Evolutionary conservation across 2,888 invertebrate species (phyloP).

Genomic region (Spilosoma lubricipeda): DNA sequence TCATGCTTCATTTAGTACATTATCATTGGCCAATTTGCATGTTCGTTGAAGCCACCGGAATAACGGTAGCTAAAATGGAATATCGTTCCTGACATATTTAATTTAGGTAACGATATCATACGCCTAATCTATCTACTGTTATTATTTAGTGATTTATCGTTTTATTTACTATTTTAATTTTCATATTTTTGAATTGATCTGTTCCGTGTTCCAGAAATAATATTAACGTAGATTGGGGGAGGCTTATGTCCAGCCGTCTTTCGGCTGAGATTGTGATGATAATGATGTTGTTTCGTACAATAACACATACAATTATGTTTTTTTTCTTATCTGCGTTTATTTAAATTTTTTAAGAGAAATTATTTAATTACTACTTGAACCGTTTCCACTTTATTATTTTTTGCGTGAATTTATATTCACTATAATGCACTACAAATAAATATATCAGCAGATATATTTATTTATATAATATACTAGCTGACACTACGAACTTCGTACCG

Average conservation of each 20-base stretch:
- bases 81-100: conserved; percentile 57
- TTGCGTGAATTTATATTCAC: too few relatives aligned
- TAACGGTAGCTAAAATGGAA: conserved; percentile 69
- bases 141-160: conserved; percentile 14
- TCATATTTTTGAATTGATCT: background rate
- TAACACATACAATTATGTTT: background rate
- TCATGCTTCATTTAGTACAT: conserved; percentile 72
- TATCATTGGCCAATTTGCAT: conserved; percentile 73
- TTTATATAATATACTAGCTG: too few relatives aligned
- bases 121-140: conserved; percentile 35
- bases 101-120: conserved; percentile 38
- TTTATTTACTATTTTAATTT: background rate
- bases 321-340: background rate
- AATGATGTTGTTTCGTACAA: background rate
- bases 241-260: too few relatives aligned
- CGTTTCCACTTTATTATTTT: too few relatives aligned
- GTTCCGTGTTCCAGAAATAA: background rate
- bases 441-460: too few relatives aligned
- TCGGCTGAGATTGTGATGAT: too few relatives aligned
- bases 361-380: background rate
- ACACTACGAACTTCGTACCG: too few relatives aligned
- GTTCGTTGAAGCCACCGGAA: conserved; percentile 59
- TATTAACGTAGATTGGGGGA: background rate
- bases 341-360: background rate
- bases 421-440: too few relatives aligned